Conservation (phyloP, 2,888 invertebrate species). For the Cremastobaeus sp. region DNA sequence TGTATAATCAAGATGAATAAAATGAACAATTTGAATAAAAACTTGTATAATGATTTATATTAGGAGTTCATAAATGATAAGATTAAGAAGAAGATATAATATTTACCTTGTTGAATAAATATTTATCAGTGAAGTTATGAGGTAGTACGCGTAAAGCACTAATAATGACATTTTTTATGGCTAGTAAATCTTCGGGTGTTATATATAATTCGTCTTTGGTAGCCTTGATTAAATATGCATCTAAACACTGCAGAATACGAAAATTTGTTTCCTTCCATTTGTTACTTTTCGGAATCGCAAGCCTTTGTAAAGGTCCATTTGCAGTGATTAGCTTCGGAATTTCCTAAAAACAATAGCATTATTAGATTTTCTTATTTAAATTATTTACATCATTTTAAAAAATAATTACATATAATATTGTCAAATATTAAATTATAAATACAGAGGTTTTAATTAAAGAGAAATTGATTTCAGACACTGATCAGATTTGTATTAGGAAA, state of each 20-base stretch:
- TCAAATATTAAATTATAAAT: background rate
- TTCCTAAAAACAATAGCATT: slow-evolving; percentile 63
- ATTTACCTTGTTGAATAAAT: slow-evolving; percentile 64
- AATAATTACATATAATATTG: no score
- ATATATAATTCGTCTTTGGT: slow-evolving; percentile 59
- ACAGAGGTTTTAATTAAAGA: background rate
- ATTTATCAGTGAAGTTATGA: slow-evolving; percentile 59
- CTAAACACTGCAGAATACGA: slow-evolving; percentile 69
- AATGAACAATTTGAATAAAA: background rate
- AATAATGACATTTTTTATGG: slow-evolving; percentile 64
- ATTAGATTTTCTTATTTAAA: background rate
- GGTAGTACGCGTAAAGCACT: slow-evolving; percentile 61
- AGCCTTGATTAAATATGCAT: slow-evolving; percentile 67
- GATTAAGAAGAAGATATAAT: slow-evolving; percentile 34
- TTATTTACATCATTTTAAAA: slow-evolving; percentile 3
- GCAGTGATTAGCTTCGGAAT: slow-evolving; percentile 65
- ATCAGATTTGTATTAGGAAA: no score
- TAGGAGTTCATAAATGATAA: background rate
- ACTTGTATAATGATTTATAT: background rate
- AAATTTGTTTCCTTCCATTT: slow-evolving; percentile 69
- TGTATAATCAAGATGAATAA: background rate
- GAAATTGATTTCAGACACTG: no score
- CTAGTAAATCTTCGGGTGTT: slow-evolving; percentile 62
- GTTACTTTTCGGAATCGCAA: slow-evolving; percentile 57
- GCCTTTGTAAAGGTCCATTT: slow-evolving; percentile 63